Conservation (phyloP, 2,113 vertebrate genomes). For the Oreochromis niloticus region DNA sequence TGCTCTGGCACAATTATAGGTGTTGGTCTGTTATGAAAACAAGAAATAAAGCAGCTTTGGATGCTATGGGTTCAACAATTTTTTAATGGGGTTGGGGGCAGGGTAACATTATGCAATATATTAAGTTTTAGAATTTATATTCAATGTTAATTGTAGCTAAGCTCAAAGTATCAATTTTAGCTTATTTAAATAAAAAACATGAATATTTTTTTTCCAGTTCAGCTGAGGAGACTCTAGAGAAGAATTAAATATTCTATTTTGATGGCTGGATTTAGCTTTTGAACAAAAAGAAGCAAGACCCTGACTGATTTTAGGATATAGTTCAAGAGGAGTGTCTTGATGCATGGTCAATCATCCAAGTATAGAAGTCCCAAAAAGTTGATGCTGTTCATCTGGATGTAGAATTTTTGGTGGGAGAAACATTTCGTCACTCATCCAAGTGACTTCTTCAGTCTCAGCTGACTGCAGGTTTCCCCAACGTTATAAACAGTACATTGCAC, state of each 20-base stretch:
- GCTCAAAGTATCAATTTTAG: background rate
- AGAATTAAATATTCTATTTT: background rate
- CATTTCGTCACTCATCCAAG: background rate
- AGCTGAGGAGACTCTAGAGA: background rate
- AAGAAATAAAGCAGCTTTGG: background rate
- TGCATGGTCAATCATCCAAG: background rate
- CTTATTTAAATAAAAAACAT: fast-evolving
- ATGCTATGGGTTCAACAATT: background rate
- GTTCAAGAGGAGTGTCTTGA: background rate
- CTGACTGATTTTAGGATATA: background rate
- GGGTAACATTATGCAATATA: background rate
- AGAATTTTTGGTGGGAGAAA: background rate
- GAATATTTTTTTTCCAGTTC: fast-evolving
- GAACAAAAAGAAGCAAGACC: background rate
- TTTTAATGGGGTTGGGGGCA: background rate
- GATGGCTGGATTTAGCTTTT: background rate
- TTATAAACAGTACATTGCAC: background rate
- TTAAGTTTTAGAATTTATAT: background rate
- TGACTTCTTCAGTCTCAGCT: background rate
- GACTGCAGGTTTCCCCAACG: background rate
- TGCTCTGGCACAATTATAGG: background rate
- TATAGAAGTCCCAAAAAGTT: background rate
- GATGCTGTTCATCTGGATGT: background rate
- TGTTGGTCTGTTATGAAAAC: background rate
- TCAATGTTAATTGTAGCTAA: background rate